Evolutionary conservation across 1,140 invertebrate species (phyloP).

Genomic region (Conus ventricosus): DNA sequence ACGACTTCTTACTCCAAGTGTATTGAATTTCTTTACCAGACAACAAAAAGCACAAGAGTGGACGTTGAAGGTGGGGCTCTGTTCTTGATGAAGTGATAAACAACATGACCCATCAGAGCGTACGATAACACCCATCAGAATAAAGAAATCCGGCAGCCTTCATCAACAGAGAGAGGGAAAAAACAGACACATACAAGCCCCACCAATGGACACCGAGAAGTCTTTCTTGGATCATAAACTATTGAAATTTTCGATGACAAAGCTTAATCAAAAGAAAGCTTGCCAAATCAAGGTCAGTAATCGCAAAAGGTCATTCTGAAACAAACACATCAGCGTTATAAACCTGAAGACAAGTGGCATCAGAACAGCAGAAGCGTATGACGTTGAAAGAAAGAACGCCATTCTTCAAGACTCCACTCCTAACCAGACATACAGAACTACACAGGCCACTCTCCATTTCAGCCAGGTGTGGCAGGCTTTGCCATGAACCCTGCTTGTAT

Average conservation of each 20-base stretch:
- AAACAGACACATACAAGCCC: too few species aligned
- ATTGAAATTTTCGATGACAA: not conserved
- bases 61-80: not conserved
- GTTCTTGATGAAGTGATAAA: constrained; percentile 16
- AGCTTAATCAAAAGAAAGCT: not conserved
- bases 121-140: not conserved
- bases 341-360: not conserved
- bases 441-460: constrained; percentile 22
- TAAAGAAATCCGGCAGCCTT: not conserved
- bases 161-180: not conserved
- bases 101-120: constrained; percentile 10
- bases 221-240: constrained; percentile 28
- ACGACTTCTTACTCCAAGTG: not conserved
- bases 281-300: not conserved
- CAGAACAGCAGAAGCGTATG: not conserved
- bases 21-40: constrained; percentile 18
- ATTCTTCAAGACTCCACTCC: not conserved
- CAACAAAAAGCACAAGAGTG: not conserved
- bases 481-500: constrained; percentile 12
- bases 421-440: not conserved
- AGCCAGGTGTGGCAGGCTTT: constrained; percentile 17
- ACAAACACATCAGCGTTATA: not conserved
- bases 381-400: not conserved
- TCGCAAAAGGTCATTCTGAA: not conserved
- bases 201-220: not conserved